phyloP scores from a whole-genome alignment of 2,888 invertebrate species.

The Polydrusus pterygomalis region DNA sequence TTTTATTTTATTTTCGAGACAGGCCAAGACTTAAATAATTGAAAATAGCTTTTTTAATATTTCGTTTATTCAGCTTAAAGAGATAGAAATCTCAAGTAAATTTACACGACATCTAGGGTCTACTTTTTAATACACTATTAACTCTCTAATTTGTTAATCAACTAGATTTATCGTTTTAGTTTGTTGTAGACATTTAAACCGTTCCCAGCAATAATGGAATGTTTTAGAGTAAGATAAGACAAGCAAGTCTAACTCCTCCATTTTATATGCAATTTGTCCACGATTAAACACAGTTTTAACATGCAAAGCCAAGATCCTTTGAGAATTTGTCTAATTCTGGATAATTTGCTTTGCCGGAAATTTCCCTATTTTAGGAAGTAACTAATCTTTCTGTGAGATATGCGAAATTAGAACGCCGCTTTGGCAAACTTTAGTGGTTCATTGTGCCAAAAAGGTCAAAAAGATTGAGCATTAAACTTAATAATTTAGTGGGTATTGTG shows the following conservation, averaged over 20 bases:
- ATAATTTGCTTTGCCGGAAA: slow-evolving; percentile 38
- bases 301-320: slow-evolving; percentile 29
- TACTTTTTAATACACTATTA: too few relatives aligned
- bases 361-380: slow-evolving; percentile 34
- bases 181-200: neutral
- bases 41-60: too few relatives aligned
- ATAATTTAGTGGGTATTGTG: slow-evolving; percentile 6
- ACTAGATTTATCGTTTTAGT: neutral
- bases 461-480: slow-evolving; percentile 24
- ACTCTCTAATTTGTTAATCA: neutral
- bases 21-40: too few relatives aligned
- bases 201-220: neutral
- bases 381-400: slow-evolving; percentile 51
- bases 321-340: slow-evolving; percentile 29
- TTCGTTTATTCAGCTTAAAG: too few relatives aligned
- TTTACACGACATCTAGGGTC: too few relatives aligned
- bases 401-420: slow-evolving; percentile 56
- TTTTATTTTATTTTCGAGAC: too few relatives aligned
- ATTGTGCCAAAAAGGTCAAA: slow-evolving; percentile 56
- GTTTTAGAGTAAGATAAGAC: slow-evolving; percentile 7
- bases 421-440: slow-evolving; percentile 56
- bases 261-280: slow-evolving; percentile 18
- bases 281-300: slow-evolving; percentile 26
- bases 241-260: neutral
- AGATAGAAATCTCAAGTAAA: too few relatives aligned